Conservation (phyloP, 2,113 vertebrate genomes). For the Callocephalon fimbriatum region DNA sequence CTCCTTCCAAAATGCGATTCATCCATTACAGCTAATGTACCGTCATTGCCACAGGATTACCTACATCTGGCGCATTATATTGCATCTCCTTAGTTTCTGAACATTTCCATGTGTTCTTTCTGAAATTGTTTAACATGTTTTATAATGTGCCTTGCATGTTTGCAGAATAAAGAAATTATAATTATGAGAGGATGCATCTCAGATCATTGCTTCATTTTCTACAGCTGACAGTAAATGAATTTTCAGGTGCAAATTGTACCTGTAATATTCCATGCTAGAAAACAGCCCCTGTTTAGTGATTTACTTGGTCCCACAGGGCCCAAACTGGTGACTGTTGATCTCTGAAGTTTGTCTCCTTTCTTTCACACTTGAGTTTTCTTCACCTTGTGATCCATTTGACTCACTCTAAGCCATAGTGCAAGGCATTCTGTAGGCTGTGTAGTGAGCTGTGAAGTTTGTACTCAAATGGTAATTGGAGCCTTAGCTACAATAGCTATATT, state of each 20-base stretch:
- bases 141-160: background rate
- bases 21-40: background rate
- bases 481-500: background rate
- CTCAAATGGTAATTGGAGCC: background rate
- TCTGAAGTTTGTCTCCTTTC: background rate
- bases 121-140: background rate
- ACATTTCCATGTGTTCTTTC: background rate
- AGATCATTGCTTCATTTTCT: background rate
- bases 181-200: background rate
- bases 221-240: background rate
- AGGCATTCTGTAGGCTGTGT: background rate
- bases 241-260: background rate
- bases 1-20: background rate
- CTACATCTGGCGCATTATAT: background rate
- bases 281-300: background rate
- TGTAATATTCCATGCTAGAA: background rate
- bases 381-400: background rate
- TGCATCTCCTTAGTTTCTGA: background rate
- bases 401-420: background rate
- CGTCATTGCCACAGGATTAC: background rate
- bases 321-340: rapidly evolving
- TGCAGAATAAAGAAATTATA: background rate
- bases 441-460: background rate
- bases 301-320: background rate
- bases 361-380: background rate